Evolutionary conservation across 2,888 invertebrate genomes (phyloP), one percentile per base, ranked within the genome.

Genomic region (Pristionchus arcanus): DNA sequence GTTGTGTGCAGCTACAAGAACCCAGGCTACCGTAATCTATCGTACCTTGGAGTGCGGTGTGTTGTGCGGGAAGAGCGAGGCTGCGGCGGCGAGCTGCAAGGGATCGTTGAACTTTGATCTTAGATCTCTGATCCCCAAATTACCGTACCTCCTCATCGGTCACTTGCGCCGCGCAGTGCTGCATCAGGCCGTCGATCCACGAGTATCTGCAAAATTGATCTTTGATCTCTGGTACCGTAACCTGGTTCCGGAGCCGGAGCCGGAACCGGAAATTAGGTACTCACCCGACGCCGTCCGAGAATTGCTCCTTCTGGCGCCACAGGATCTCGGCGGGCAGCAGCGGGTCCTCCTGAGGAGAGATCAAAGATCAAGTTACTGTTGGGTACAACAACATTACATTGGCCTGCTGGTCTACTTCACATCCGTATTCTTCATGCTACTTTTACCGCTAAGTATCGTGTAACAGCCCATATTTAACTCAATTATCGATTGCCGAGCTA

Each of bases 281-380:
- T 81, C 81, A 81, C 81, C 95, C 95, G 83, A 96, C 95, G 4
- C 96, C 96, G 92, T 96, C 96, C 91, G 96, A 96, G 93, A 96
- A 96, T 77, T 96, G 96, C 91, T 98, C 98, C 96, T 98, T 98
- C 94, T 97, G 98, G 74, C 98, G 96, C 98, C 98, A 98, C 49
- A 98, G 96, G 94, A 98, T 98, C 59, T 97, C 97, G 90, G 97
- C 96, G 0, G 98, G 98, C 89, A 98, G 95, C 59, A 97, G 96
- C 19, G 93, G 93, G 34, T 94, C 91, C 34, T 92, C 92, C 91
- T 92, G 87, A 87, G 28, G 5, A 77, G 37, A 77, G 81, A 53
- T 53, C 49, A 81, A 28, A 53, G n/a, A 81, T 77, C 74, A 77
- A n/a, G 42, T 21, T 25, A 21, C n/a, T 9, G 15, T n/a, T n/a